These are phyloP conservation scores for Drosophila repletoides DNA, from an alignment of 1,140 invertebrate species.

Conservation along the genomic window DNA sequence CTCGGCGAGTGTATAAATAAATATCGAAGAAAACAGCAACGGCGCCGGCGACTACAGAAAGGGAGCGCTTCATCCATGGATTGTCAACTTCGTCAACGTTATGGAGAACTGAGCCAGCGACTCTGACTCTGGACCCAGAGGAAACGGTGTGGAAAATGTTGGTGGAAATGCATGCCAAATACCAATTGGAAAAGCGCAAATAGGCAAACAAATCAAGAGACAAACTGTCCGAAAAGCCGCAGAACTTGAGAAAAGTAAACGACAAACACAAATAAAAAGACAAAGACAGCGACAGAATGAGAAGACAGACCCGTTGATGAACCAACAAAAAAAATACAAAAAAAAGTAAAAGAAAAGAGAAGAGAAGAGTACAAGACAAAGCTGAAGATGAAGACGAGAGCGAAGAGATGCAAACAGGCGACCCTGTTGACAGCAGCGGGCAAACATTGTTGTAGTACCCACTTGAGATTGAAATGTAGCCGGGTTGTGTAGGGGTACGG, in stretches of 20 bases:
- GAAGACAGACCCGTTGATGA: no score
- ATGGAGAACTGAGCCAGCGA: not conserved
- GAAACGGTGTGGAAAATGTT: constrained; percentile 41
- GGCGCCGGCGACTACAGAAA: constrained; percentile 15
- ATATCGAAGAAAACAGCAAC: constrained; percentile 1
- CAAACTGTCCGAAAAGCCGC: constrained; percentile 11
- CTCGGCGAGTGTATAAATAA: no score
- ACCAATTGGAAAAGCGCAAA: constrained; percentile 49
- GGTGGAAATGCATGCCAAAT: constrained; percentile 39
- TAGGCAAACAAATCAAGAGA: constrained; percentile 41
- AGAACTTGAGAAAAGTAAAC: constrained; percentile 21
- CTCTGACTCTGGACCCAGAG: not conserved
- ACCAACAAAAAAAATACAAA: not conserved
- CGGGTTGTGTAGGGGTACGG: not conserved
- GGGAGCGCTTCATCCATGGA: constrained; percentile 26
- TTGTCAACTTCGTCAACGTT: constrained; percentile 35
- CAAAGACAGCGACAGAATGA: not conserved
- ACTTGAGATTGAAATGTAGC: constrained; percentile 41
- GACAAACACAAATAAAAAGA: constrained; percentile 17
- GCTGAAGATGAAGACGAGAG: not conserved
- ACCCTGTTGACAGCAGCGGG: constrained; percentile 37
- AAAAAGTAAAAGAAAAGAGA: not conserved
- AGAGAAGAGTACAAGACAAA: not conserved
- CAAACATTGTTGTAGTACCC: constrained; percentile 38
- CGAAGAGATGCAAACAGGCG: constrained; percentile 23